phyloP scores from a whole-genome alignment of 23 tunicate species.

The Oikopleura dioica region DNA sequence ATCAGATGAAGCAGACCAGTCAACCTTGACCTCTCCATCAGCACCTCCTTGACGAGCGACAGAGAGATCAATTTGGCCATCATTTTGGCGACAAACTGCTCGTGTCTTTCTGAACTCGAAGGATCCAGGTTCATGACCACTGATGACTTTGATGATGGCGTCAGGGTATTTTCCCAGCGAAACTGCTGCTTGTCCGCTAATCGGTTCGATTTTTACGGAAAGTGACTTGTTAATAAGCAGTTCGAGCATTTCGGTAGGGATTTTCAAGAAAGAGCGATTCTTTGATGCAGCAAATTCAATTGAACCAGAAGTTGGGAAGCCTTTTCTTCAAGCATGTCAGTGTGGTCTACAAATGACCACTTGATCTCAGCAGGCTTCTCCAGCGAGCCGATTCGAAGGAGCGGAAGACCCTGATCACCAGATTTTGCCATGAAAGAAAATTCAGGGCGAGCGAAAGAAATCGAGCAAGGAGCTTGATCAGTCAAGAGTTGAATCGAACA shows the following conservation, averaged over 20 bases:
- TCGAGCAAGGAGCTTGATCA: conserved; percentile 9
- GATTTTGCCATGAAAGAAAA: background rate
- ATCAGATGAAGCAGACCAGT: conserved; percentile 20
- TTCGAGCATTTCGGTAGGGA: background rate
- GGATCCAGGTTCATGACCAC: conserved; percentile 19
- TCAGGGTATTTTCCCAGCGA: background rate
- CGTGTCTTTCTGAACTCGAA: conserved; percentile 92
- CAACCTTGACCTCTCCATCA: conserved; percentile 47
- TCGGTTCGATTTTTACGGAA: background rate
- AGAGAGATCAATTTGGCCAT: conserved; percentile 23
- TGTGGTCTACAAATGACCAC: background rate
- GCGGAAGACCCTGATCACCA: conserved; percentile 4
- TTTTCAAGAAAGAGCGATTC: background rate
- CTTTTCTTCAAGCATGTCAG: background rate
- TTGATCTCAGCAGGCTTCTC: background rate
- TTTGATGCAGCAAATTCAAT: background rate
- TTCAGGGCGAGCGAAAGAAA: conserved; percentile 11
- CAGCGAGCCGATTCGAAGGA: background rate
- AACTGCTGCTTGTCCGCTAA: background rate
- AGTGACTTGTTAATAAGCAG: background rate
- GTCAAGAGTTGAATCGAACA: background rate
- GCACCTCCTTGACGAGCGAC: conserved; percentile 74
- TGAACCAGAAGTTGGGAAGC: background rate
- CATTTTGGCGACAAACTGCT: conserved; percentile 35
- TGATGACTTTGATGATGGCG: background rate